A percentile compares a stretch with the other conserved stretches of the same genome.
Conservation (phyloP, 2,113 vertebrate species). For the Odocoileus hemionus region DNA sequence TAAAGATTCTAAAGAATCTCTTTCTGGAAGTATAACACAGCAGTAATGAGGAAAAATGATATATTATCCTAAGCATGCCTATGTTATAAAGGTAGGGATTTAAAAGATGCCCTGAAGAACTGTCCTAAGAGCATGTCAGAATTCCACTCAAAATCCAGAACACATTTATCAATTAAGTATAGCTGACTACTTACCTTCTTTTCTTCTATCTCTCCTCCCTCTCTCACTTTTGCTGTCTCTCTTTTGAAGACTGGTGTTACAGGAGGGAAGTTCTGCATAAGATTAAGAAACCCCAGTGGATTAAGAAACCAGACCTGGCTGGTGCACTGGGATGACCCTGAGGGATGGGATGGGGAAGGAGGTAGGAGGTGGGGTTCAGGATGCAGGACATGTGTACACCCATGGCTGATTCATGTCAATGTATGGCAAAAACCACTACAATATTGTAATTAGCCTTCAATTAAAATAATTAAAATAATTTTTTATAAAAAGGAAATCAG, state of each 20-base stretch:
- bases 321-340: background rate
- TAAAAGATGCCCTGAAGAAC: background rate
- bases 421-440: background rate
- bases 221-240: background rate
- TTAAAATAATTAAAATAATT: background rate
- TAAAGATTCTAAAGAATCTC: background rate
- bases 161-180: background rate
- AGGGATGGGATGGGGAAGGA: background rate
- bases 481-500: background rate
- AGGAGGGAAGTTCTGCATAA: background rate
- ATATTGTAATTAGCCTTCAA: background rate
- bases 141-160: background rate
- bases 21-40: background rate
- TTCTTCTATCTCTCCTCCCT: background rate
- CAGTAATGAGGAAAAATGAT: background rate
- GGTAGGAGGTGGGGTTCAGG: accelerated
- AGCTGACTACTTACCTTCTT: background rate
- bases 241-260: background rate
- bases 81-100: background rate
- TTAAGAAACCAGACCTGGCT: background rate
- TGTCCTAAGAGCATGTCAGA: background rate
- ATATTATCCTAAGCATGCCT: background rate
- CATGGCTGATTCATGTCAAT: background rate
- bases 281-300: background rate
- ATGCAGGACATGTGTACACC: background rate